Evolutionary conservation across 2,888 invertebrate species (phyloP).

Genomic region (Epirrhoe tristata): DNA sequence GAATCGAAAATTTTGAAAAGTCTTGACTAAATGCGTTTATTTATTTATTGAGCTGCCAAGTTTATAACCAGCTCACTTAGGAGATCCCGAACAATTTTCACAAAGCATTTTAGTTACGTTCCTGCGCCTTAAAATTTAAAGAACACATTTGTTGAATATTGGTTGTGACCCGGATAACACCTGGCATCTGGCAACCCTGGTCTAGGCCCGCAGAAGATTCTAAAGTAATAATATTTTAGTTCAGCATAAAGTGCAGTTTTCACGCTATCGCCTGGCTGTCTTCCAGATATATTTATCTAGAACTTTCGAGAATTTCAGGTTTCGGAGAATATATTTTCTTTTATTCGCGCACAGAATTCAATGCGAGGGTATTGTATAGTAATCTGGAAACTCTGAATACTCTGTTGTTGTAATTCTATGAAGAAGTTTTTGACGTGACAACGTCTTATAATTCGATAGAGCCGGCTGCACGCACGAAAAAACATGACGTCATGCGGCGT

Average conservation of each 20-base stretch:
- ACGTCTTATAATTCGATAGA: too few relatives aligned
- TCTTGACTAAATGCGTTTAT: too few relatives aligned
- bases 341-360: conserved; percentile 18
- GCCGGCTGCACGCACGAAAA: too few relatives aligned
- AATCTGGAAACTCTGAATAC: background rate
- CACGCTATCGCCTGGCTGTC: conserved; percentile 34
- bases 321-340: conserved; percentile 24
- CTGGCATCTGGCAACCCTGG: conserved; percentile 11
- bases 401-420: background rate
- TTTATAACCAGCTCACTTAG: too few relatives aligned
- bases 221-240: conserved; percentile 37
- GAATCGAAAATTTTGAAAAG: too few relatives aligned
- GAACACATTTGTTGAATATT: background rate
- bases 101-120: background rate
- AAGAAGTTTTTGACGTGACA: too few relatives aligned
- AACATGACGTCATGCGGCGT: too few relatives aligned
- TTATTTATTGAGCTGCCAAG: too few relatives aligned
- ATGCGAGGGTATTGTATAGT: background rate
- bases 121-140: background rate
- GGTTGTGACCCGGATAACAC: background rate
- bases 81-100: background rate
- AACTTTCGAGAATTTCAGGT: conserved; percentile 24
- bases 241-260: conserved; percentile 38
- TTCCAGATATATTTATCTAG: conserved; percentile 37
- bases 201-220: conserved; percentile 24